Conservation (phyloP, 1,140 invertebrate species). For the Ceratosolen solmsi region DNA sequence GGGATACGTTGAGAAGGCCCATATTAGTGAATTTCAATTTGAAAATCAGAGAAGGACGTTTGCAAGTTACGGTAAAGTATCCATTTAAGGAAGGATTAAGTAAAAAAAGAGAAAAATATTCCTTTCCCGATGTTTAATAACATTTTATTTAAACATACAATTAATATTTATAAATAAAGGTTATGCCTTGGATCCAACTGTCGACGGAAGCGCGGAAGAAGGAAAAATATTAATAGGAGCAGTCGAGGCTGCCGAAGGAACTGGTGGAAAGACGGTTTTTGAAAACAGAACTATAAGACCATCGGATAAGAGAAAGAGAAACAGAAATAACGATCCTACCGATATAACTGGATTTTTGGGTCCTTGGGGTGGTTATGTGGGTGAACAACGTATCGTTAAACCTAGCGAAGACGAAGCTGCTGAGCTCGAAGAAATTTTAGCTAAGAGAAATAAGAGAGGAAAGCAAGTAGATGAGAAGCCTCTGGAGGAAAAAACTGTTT, state of each 20-base stretch:
- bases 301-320: conserved; percentile 91
- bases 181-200: conserved; percentile 95
- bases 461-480: conserved; percentile 91
- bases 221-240: conserved; percentile 82
- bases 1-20: conserved; percentile 95
- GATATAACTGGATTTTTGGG: conserved; percentile 97
- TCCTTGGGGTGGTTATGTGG: conserved; percentile 96
- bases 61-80: conserved; percentile 85
- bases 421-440: conserved; percentile 94
- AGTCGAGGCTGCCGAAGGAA: conserved; percentile 76
- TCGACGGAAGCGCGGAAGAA: conserved; percentile 79
- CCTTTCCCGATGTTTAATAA: too few species aligned
- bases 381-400: conserved; percentile 90
- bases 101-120: too few species aligned
- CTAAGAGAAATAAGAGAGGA: conserved; percentile 90
- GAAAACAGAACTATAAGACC: conserved; percentile 83
- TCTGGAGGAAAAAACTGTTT: conserved; percentile 93
- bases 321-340: conserved; percentile 90
- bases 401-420: conserved; percentile 94
- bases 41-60: conserved; percentile 98
- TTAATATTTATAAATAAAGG: conserved; percentile 72
- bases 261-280: conserved; percentile 89
- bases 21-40: conserved; percentile 98
- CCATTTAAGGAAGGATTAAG: too few species aligned
- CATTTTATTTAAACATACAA: conserved; percentile 1